These are phyloP conservation scores for Astyanax mexicanus DNA, from an alignment of 2,797 vertebrate genomes.

Conservation along the genomic window DNA sequence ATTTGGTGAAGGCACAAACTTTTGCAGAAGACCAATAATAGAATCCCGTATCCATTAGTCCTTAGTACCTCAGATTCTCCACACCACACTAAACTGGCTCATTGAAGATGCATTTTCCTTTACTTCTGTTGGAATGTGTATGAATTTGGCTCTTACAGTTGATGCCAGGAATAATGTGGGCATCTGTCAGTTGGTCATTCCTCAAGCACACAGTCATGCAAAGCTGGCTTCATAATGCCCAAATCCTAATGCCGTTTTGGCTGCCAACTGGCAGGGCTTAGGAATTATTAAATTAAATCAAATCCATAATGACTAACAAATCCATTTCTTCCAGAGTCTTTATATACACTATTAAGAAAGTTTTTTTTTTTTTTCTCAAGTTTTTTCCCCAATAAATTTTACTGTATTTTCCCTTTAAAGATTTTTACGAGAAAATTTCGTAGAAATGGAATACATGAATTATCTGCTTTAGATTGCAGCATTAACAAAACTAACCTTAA, in stretches of 20 bases:
- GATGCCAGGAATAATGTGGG: constrained; percentile 15
- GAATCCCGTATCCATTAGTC: neutral
- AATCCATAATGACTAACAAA: too few relatives aligned
- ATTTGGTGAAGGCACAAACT: too few relatives aligned
- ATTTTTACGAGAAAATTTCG: too few relatives aligned
- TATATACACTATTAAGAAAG: too few relatives aligned
- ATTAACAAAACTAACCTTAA: too few relatives aligned
- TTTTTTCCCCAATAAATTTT: too few relatives aligned
- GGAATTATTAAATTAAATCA: neutral
- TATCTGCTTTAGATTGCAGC: too few relatives aligned
- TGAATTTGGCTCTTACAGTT: neutral
- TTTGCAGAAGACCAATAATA: neutral
- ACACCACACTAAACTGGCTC: neutral
- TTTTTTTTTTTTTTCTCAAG: too few relatives aligned
- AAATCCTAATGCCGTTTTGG: neutral
- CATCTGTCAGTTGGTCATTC: constrained; percentile 34
- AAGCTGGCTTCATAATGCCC: constrained; percentile 28
- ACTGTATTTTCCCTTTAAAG: too few relatives aligned
- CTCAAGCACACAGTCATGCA: constrained; percentile 5
- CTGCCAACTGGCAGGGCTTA: neutral
- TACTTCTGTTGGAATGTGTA: neutral
- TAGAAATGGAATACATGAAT: too few relatives aligned
- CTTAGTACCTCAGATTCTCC: neutral
- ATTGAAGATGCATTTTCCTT: neutral
- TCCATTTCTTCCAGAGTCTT: too few relatives aligned